Conservation (phyloP, 1,140 invertebrate genomes). For the Drosophila nasuta region DNA sequence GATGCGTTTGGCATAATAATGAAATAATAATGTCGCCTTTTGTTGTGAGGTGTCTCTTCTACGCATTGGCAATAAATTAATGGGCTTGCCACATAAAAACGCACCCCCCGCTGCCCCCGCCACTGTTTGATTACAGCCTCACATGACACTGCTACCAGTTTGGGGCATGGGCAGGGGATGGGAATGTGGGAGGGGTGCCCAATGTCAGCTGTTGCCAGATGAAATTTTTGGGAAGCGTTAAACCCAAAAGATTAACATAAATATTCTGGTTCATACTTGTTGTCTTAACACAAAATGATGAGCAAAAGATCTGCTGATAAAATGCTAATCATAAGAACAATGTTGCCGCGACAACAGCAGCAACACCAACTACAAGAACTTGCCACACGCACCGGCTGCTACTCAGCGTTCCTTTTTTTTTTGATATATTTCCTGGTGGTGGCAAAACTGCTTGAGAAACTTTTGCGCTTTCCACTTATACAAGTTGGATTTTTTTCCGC, state of each 20-base stretch:
- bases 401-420: slow-evolving; percentile 17
- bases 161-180: not conserved
- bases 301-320: slow-evolving; percentile 71
- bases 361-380: slow-evolving; percentile 29
- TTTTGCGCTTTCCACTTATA: slow-evolving; percentile 66
- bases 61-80: slow-evolving; percentile 73
- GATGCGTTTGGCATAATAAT: slow-evolving; percentile 82
- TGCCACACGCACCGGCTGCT: slow-evolving; percentile 41
- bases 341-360: slow-evolving; percentile 49
- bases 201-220: slow-evolving; percentile 64
- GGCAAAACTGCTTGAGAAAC: slow-evolving; percentile 48
- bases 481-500: slow-evolving; percentile 43
- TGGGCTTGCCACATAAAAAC: slow-evolving; percentile 78
- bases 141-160: slow-evolving; percentile 57
- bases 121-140: slow-evolving; percentile 64
- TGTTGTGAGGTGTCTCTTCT: slow-evolving; percentile 72
- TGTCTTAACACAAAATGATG: slow-evolving; percentile 65
- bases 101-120: slow-evolving; percentile 52
- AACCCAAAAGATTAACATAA: slow-evolving; percentile 71
- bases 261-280: slow-evolving; percentile 58
- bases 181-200: slow-evolving; percentile 6
- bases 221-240: slow-evolving; percentile 36
- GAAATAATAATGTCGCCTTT: slow-evolving; percentile 83
- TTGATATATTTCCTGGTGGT: slow-evolving; percentile 48
- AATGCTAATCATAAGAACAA: slow-evolving; percentile 78